Evolutionary conservation across 2,888 invertebrate species (phyloP).

Genomic region (Seladonia tumulorum): DNA sequence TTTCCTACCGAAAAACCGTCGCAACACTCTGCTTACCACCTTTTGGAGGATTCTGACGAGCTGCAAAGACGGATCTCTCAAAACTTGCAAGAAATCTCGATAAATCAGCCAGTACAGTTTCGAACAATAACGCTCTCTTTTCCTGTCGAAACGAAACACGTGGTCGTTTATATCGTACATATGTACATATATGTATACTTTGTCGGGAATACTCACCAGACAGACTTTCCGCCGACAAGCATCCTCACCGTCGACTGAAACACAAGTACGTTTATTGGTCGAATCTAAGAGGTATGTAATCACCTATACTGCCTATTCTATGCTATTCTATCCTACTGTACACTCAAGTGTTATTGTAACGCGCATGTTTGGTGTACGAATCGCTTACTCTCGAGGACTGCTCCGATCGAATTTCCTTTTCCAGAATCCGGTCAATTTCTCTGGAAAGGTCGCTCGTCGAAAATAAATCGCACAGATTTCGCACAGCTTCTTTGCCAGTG

Average conservation of each 20-base stretch:
- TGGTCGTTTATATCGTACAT: background rate
- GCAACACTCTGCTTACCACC: constrained; percentile 87
- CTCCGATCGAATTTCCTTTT: constrained; percentile 86
- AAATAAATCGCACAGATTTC: constrained; percentile 91
- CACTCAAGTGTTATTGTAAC: background rate
- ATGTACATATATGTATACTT: background rate
- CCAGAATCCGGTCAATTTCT: constrained; percentile 90
- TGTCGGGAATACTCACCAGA: constrained; percentile 26
- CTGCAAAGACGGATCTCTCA: constrained; percentile 93
- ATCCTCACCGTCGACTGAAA: constrained; percentile 8
- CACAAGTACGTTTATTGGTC: background rate
- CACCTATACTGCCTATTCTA: too few relatives aligned
- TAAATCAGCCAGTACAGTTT: constrained; percentile 92
- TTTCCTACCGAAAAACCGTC: background rate
- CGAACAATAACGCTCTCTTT: constrained; percentile 88
- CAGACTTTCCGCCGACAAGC: background rate
- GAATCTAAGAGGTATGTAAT: background rate
- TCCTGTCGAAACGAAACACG: constrained; percentile 70
- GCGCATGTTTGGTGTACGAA: too few relatives aligned
- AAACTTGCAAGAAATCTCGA: constrained; percentile 89
- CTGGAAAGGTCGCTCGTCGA: constrained; percentile 91
- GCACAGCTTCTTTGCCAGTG: constrained; percentile 88
- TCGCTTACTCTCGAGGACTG: background rate
- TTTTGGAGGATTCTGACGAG: constrained; percentile 92
- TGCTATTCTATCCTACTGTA: too few relatives aligned